A percentile compares a stretch with the other conserved stretches of the same genome.
These are phyloP conservation scores for Actinernus sp. DNA, from an alignment of 92 coral and sea anemone genomes.

Conservation along the genomic window DNA sequence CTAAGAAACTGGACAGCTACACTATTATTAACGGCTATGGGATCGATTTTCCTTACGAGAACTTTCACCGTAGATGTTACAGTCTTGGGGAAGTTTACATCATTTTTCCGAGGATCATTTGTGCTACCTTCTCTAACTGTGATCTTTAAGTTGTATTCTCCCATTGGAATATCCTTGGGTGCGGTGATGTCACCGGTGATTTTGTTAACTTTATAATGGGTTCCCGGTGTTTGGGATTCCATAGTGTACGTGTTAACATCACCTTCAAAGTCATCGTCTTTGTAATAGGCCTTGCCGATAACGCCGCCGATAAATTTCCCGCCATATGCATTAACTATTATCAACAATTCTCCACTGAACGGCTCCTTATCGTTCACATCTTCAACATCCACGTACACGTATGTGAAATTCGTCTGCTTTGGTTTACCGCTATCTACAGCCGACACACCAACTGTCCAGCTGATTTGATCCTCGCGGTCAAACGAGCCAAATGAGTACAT, in stretches of 20 bases:
- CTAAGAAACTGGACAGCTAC: constrained; percentile 69
- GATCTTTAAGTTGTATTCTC: constrained; percentile 52
- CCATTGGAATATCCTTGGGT: constrained; percentile 41
- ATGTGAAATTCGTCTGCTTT: constrained; percentile 51
- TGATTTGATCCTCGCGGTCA: constrained; percentile 58
- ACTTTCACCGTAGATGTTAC: constrained; percentile 58
- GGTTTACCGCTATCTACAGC: constrained; percentile 79
- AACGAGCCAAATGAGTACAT: constrained; percentile 63
- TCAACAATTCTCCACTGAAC: constrained; percentile 61
- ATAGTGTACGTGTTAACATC: constrained; percentile 72
- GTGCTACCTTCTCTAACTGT: constrained; percentile 22
- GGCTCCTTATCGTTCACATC: constrained; percentile 75
- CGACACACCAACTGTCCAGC: constrained; percentile 68
- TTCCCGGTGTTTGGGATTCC: constrained; percentile 21
- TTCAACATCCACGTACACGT: constrained; percentile 65
- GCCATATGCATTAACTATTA: constrained; percentile 80
- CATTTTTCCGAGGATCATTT: constrained; percentile 10
- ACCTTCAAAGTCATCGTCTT: constrained; percentile 78
- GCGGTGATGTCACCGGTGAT: constrained; percentile 56
- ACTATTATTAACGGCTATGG: constrained; percentile 61
- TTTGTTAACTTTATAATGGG: constrained; percentile 35
- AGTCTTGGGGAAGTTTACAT: constrained; percentile 36
- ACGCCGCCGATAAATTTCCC: constrained; percentile 84
- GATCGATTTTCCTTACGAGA: constrained; percentile 48
- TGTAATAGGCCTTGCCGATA: constrained; percentile 83